phyloP scores from a whole-genome alignment of 2,797 vertebrate genomes.

The Glyptemys insculpta region DNA sequence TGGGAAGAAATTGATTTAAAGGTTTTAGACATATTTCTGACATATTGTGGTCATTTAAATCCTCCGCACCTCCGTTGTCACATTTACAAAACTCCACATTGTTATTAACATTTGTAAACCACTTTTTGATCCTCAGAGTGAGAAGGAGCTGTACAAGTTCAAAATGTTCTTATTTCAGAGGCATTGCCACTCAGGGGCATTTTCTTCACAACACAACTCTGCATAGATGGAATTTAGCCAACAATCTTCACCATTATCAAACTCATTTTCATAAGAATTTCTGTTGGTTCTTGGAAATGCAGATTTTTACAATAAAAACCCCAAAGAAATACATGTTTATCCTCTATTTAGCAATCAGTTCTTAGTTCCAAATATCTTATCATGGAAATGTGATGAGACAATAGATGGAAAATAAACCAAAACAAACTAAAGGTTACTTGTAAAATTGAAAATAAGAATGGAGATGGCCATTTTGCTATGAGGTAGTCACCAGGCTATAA shows the following conservation, averaged over 20 bases:
- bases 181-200: background rate
- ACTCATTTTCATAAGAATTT: background rate
- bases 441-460: background rate
- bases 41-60: background rate
- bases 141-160: background rate
- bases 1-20: background rate
- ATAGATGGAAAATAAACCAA: background rate
- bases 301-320: background rate
- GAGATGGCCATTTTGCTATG: background rate
- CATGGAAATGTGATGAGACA: background rate
- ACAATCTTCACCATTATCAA: slow-evolving; percentile 2
- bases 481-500: slow-evolving; percentile 13
- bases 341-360: background rate
- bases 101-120: background rate
- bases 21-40: background rate
- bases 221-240: background rate
- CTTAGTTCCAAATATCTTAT: slow-evolving; percentile 19
- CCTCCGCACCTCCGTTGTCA: background rate
- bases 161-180: background rate
- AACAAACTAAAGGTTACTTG: rapidly evolving
- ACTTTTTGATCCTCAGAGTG: rapidly evolving
- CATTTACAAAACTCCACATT: background rate
- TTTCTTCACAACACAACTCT: background rate
- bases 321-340: background rate
- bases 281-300: background rate